Evolutionary conservation across 2,797 vertebrate species (phyloP), one percentile per base, ranked within the genome.

Genomic region (Acropternis orthonyx): DNA sequence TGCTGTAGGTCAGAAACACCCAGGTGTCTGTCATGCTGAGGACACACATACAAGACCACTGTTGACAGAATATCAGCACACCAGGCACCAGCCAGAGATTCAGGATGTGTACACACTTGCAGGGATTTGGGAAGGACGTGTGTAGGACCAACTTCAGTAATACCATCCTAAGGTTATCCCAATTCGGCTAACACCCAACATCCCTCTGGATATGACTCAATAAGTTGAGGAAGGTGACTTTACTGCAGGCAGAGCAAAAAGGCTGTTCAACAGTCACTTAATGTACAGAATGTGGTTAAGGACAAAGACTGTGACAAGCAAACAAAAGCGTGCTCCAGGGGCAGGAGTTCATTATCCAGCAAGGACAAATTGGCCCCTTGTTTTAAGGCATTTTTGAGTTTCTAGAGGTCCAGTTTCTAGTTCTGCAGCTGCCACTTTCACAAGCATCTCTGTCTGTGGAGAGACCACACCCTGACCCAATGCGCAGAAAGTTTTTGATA

Each of bases 231-330:
- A n/a, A 54, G 21, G 19, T 84, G 34, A 17, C 30, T 71, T 89
- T n/a, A 28, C 65, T 39, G 51, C 61, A 93, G 78, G 48, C 39
- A 63, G 54, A 65, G 56, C 79, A 32, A 75, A 76, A 89, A 76
- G 41, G 5, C 23, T 37, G 5, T 73, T 86, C 41, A 15, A 51
- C 30, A 36, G 61, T 43, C 55, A 34, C 55, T 32, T 41, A 56
- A 67, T 5, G 9, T 36, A 44, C 39, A 32, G 48, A 44, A 74
- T 28, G 39, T 27, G 9, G 52, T 65, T 61, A 55, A 85, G 51
- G 62, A 48, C 48, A 27, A 65, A 63, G 17, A 24, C 41, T 59
- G 16, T 23, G 28, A 61, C 72, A 68, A 81, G 46, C 41, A 80
- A 49, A 28, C 19, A 54, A 34, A 72, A 67, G 15, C 8, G 10